phyloP scores from a whole-genome alignment of 2,888 invertebrate genomes.

The Perdita meconis region DNA sequence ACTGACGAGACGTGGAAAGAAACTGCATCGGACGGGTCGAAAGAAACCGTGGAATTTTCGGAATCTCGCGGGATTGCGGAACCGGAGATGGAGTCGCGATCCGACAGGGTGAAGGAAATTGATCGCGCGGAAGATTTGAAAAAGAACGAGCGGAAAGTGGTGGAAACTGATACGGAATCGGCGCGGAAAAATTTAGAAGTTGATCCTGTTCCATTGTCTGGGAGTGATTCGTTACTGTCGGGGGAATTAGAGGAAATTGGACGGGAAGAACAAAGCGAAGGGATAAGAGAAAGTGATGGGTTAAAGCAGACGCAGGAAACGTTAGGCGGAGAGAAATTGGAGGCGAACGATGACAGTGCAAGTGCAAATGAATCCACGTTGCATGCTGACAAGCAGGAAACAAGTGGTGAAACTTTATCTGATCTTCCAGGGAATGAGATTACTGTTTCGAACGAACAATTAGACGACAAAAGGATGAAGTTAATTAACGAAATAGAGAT shows the following conservation, averaged over 20 bases:
- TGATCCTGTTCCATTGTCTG: background rate
- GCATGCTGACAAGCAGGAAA: background rate
- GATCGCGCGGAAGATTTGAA: background rate
- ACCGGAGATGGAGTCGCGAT: background rate
- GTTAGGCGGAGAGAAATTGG: background rate
- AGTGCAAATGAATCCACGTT: background rate
- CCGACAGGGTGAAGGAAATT: background rate
- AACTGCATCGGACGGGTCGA: background rate
- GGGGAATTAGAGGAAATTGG: background rate
- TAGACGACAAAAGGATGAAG: background rate
- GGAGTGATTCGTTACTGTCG: background rate
- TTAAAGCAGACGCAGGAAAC: background rate
- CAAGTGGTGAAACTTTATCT: background rate
- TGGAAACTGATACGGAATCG: background rate
- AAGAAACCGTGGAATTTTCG: background rate
- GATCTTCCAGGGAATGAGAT: background rate
- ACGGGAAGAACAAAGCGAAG: background rate
- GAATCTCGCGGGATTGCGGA: background rate
- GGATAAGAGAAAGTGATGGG: background rate
- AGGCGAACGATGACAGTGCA: background rate
- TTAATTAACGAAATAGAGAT: background rate
- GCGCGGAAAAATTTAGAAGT: background rate
- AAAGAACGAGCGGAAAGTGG: background rate
- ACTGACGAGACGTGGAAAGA: background rate
- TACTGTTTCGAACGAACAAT: background rate